Evolutionary conservation across 2,797 vertebrate species (phyloP).

Genomic region (Anguilla megastoma): DNA sequence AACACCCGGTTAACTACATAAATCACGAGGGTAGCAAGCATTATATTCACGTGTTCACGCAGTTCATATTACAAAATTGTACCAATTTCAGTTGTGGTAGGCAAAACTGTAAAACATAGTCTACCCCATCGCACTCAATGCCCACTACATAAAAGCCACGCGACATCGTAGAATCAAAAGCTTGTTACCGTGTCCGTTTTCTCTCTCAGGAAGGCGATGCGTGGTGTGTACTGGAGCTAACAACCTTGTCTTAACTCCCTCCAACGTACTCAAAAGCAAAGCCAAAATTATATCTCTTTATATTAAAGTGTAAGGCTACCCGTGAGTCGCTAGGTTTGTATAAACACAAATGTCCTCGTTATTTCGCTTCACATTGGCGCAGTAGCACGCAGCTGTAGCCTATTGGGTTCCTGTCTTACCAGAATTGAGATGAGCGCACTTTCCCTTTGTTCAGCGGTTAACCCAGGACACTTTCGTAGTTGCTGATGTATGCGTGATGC

Average conservation of each 20-base stretch:
- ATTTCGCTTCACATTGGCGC: not conserved
- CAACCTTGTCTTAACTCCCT: not conserved
- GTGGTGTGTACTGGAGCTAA: conserved; percentile 17
- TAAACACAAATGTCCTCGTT: not conserved
- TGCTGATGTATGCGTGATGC: conserved; percentile 53
- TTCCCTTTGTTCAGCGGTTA: conserved; percentile 66
- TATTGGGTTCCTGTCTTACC: conserved; percentile 44
- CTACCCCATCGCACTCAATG: not conserved
- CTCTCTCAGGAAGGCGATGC: not conserved
- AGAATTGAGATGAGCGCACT: conserved; percentile 59
- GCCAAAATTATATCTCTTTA: conserved; percentile 4
- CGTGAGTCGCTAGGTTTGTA: not conserved
- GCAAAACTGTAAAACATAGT: not conserved
- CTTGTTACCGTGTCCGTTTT: not conserved
- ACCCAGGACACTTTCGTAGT: conserved; percentile 58
- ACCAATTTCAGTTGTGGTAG: not conserved
- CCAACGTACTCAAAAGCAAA: not conserved
- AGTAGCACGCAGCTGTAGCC: conserved; percentile 1
- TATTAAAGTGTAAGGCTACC: not conserved
- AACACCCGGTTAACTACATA: not conserved
- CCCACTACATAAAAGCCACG: not conserved
- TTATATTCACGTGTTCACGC: not conserved
- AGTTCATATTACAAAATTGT: not conserved
- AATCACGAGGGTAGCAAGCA: not conserved
- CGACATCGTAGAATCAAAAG: not conserved